These are phyloP conservation scores for Eustalomyia histrio DNA, from an alignment of 2,888 invertebrate species.

Conservation along the genomic window DNA sequence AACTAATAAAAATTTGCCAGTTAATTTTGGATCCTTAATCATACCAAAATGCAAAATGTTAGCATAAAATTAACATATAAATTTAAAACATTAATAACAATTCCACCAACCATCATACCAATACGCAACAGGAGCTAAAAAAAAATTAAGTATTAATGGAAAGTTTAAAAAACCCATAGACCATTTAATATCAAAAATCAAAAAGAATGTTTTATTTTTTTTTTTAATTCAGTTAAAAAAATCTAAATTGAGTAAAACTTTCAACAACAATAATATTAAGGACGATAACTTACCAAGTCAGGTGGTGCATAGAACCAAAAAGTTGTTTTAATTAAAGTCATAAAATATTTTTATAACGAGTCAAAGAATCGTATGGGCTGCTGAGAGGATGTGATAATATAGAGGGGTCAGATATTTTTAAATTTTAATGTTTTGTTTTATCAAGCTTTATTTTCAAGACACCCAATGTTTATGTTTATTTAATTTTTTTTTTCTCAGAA, in stretches of 20 bases:
- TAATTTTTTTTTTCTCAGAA: no score
- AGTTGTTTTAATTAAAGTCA: slow-evolving; percentile 67
- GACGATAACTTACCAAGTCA: not conserved
- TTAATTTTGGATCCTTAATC: slow-evolving; percentile 48
- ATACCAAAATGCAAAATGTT: slow-evolving; percentile 34
- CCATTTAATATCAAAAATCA: not conserved
- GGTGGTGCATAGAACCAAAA: slow-evolving; percentile 11
- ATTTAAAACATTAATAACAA: slow-evolving; percentile 65
- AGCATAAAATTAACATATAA: slow-evolving; percentile 66
- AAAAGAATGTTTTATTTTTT: slow-evolving; percentile 46
- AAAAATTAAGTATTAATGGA: not conserved
- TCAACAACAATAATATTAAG: slow-evolving; percentile 37
- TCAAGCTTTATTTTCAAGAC: no score
- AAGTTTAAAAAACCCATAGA: not conserved
- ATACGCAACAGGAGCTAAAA: not conserved
- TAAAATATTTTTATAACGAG: slow-evolving; percentile 66
- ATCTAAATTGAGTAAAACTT: slow-evolving; percentile 35
- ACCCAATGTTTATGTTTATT: no score
- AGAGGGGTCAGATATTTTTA: slow-evolving; percentile 16
- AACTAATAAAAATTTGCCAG: slow-evolving; percentile 39
- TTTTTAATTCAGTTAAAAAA: slow-evolving; percentile 7
- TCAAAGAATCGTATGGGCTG: not conserved
- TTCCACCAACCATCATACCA: slow-evolving; percentile 50
- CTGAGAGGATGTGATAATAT: not conserved
- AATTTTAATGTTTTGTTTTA: no score